These are phyloP conservation scores for Larimichthys polyactis DNA, from an alignment of 2,113 vertebrate species.

Conservation along the genomic window DNA sequence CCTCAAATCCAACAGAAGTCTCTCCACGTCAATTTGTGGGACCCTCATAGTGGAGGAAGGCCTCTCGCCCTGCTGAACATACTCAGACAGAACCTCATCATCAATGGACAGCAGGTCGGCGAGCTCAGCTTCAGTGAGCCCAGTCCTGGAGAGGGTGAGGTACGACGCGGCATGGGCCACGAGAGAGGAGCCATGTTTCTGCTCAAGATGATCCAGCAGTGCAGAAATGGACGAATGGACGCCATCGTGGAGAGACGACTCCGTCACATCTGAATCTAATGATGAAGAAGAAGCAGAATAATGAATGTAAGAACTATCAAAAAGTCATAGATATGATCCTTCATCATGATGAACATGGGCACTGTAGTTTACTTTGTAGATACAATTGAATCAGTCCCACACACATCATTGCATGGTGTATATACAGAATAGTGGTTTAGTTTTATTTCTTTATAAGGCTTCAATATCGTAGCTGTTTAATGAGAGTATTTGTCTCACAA, in stretches of 20 bases:
- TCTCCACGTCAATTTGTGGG: constrained; percentile 78
- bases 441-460: too few relatives aligned
- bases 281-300: neutral
- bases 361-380: too few relatives aligned
- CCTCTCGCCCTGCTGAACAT: constrained; percentile 14
- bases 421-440: too few relatives aligned
- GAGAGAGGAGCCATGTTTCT: constrained; percentile 74
- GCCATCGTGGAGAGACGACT: constrained; percentile 70
- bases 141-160: constrained; percentile 80
- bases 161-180: constrained; percentile 76
- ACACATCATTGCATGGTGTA: too few relatives aligned
- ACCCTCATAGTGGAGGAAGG: constrained; percentile 59
- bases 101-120: constrained; percentile 81
- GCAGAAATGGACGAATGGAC: constrained; percentile 78
- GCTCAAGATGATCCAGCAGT: constrained; percentile 81
- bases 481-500: too few relatives aligned
- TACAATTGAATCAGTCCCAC: too few relatives aligned
- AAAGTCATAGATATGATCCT: neutral
- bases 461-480: too few relatives aligned
- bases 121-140: constrained; percentile 83
- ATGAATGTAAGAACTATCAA: too few relatives aligned
- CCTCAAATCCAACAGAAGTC: constrained; percentile 80
- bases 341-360: neutral
- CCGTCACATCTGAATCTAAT: constrained; percentile 79
- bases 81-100: constrained; percentile 60